These are phyloP conservation scores for Tetanocera ferruginea DNA, from an alignment of 2,888 invertebrate species.

Conservation along the genomic window DNA sequence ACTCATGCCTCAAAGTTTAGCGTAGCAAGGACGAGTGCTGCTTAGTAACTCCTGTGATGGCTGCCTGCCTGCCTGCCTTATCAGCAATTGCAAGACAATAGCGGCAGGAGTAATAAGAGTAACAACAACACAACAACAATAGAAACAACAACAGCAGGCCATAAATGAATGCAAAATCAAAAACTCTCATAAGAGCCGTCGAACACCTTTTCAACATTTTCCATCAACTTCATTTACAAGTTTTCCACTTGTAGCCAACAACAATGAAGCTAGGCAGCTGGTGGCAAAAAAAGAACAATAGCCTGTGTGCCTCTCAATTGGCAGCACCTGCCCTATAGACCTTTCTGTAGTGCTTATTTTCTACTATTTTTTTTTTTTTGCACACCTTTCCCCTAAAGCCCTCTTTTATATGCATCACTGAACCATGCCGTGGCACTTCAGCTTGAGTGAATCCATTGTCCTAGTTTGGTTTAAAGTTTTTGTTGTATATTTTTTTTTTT, in stretches of 20 bases:
- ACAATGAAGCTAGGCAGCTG: slow-evolving; percentile 4
- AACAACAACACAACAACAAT: slow-evolving; percentile 14
- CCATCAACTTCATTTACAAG: slow-evolving; percentile 34
- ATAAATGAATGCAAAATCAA: background rate
- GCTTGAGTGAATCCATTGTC: slow-evolving; percentile 48
- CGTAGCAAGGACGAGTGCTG: background rate
- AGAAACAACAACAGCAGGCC: background rate
- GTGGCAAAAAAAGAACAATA: slow-evolving; percentile 25
- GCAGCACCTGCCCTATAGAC: background rate
- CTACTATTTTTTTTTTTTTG: background rate
- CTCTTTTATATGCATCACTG: slow-evolving; percentile 3
- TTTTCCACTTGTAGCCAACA: slow-evolving; percentile 30
- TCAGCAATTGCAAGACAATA: background rate
- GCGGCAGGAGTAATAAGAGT: background rate
- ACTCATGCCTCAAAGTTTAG: background rate
- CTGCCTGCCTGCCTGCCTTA: no score
- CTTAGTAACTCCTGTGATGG: background rate
- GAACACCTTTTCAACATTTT: slow-evolving; percentile 33
- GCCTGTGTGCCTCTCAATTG: slow-evolving; percentile 9
- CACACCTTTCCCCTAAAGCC: background rate
- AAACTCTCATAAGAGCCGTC: slow-evolving; percentile 21
- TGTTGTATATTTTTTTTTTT: background rate
- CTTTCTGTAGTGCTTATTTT: background rate
- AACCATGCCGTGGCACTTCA: slow-evolving; percentile 47
- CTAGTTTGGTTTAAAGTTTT: slow-evolving; percentile 29